Base-by-base conservation (phyloP, 2,113 vertebrate species). In the Parus major region DNA sequence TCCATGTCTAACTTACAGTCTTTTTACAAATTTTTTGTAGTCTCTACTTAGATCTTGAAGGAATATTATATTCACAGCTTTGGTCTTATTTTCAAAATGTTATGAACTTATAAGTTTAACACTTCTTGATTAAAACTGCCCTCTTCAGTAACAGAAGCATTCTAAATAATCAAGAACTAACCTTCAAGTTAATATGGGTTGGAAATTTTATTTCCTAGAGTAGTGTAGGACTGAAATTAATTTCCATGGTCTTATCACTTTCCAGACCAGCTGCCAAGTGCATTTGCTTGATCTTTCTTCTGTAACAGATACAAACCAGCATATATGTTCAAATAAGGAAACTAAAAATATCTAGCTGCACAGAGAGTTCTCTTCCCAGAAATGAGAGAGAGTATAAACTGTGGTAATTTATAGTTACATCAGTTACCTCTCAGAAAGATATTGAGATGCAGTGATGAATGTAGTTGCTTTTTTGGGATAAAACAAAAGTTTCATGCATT, bases 241-340 rank as follows among this genome's bases (percentile, higher is more conserved):
- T 86, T 89, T 94, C 56, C 33, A 55, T 0, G 7, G 77, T 89
- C 47, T 92, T 95, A 80, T 5, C 80, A 13, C 86, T 92, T 91
- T 71, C 46, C 72, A 94, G 83, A 91, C 33, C 86, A 78, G 72
- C 81, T 92, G 81, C 91, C 80, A 95, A 89, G 69, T 78, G 42
- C 19, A 55, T 39, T 83, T 92, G 64, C 64, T 96, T 96, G 89
- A 77, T 86, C 50, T 86, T 92, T 88, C 76, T 88, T 80, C 83
- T 91, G 27, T 76, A 82, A 68, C 39, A 79, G 82, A 85, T 55
- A 91, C 71, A 93, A 77, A 78, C 5, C 64, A 53, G 50, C 57
- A 50, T 92, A 47, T 81, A 84, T 60, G 60, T 65, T 91, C 83
- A 96, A 92, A 73, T 95, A 59, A 86, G 77, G 64, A 55, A 92